Evolutionary conservation across 2,113 vertebrate genomes (phyloP), one percentile per base, ranked within the genome.

Genomic region (Rhizomys pruinosus): DNA sequence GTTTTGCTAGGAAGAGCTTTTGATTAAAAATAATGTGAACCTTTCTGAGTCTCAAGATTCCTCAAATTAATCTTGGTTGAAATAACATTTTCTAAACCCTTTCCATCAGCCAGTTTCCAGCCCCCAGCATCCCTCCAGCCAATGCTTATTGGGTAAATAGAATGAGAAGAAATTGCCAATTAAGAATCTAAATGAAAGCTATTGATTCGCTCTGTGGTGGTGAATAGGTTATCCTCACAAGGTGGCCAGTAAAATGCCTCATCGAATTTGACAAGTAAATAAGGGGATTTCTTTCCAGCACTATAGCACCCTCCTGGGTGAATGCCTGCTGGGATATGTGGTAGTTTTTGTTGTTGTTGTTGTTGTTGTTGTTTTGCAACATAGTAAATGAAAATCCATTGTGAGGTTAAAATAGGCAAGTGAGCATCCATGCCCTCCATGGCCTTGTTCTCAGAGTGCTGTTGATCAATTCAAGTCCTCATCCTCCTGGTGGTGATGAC

Each of bases 131-230:
- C 44, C 82, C n/a, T 66, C 29, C 29, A 74, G 44, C 66, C 76
- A 13, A 1, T 17, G 59, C 7, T 25, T 47, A n/a, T 10, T 37
- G 47, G 44, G 37, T 47, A 39, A 52, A 76, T 44, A 52, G 82
- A 94, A 80, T 34, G 76, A 68, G 59, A 82, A 47, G 71, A 87
- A 81, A 82, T 82, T 87, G 93, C 84, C 93, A 91, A 76, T 94
- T 94, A 91, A 68, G 89, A 68, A 59, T 80, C 89, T 87, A 82
- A 81, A 94, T 68, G 74, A 94, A 91, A 59, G 76, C 32, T 52
- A 91, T 87, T n/a, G 74, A 87, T 91, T 87, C 13, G 42, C 47
- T 39, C 63, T 44, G 25, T 25, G 93, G 89, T 69, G 20, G 61
- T 59, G 37, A 69, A 47, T 39, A 32, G 76, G 68, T 61, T 59